Base-by-base conservation (phyloP, 37 sponge, comb jelly and placozoan species). In the Ianthella basta region DNA sequence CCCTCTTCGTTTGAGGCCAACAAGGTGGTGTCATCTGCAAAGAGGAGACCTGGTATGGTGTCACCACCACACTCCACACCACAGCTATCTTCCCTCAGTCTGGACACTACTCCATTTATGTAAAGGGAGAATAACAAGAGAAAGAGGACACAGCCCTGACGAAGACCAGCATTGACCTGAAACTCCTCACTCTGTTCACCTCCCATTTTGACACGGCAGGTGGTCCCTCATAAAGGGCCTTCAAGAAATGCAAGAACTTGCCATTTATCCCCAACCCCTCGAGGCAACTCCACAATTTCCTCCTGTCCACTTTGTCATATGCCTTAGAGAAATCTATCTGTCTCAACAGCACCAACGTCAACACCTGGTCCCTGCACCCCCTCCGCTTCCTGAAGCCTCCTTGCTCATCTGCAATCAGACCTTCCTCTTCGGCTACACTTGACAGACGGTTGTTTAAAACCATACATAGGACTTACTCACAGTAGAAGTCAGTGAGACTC, bases 101-200 rank as follows among this genome's bases (percentile, higher is more conserved):
- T 8, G 3, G 3, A 10, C 50, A 44, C 50, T 8, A 44, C 3
- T 10, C 50, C 50, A 8, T 44, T 44, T 3, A 44, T 44, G 29
- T 61, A 61, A 13, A 61, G 64, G 12, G 64, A 61, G 4, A 61
- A 61, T 27, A 61, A 10, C 64, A 61, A 61, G 2, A 12, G 64
- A 27, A 12, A 61, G 12, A 61, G 64, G 2, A 61, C 64, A 27
- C 64, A 61, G 64, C 64, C 64, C 13, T 61, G 64, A 61, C 29
- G 64, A 29, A 61, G 64, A 61, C 64, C 64, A 13, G 10, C 64
- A 61, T 61, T 61, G 64, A 61, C 29, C 64, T 61, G 12, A 27
- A 61, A 61, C 13, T 13, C 64, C 64, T 10, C 13, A 61, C 64
- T 61, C 25, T 61, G 64, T 10, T 13, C 10, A 12, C 10, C 64